Evolutionary conservation across 2,797 vertebrate species (phyloP), one percentile per base, ranked within the genome.

Genomic region (Vespertilio murinus): DNA sequence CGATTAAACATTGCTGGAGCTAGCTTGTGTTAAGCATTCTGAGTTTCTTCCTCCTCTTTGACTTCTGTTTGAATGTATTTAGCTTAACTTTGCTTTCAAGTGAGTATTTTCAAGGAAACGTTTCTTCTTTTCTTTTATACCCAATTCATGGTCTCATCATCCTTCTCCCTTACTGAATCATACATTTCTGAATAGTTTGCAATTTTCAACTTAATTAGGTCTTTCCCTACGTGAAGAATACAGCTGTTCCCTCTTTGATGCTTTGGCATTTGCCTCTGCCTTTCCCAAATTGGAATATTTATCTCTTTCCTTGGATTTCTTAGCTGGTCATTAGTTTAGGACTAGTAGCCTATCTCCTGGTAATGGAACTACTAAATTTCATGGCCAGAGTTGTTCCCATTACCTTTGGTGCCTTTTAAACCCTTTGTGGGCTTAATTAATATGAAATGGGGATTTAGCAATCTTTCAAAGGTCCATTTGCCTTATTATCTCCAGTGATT

Each of bases 161-260:
- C 88, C 75, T 95, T 94, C 47, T 87, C 96, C 75, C 59, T 96
- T 33, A 12, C 81, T 97, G 96, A 97, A 96, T 97, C 96, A 97
- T 95, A 78, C 0, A 28, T 98, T 98, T 97, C 96, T 97, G 92
- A 96, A 96, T 94, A 3, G 94, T 97, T 96, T 91, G 94, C 95
- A 98, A 95, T 97, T 96, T 97, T 97, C 96, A 91, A 95, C 95
- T 61, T 94, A 94, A 96, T 97, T 96, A 96, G 87, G 97, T 85
- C 96, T 97, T 97, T 98, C 96, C 96, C 90, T 96, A 94, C 97
- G 85, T 93, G 97, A 97, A 95, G 94, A 97, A 94, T 93, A 83
- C 87, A 95, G 95, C 93, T 98, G 98, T 93, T 97, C 69, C 67
- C 59, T 61, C 91, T 97, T 91, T 96, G 49, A 93, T 97, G 97